Percentiles rank a stretch among this genome's conserved stretches.
These are phyloP conservation scores for Setipinna tenuifilis DNA, from an alignment of 2,797 vertebrate genomes.

Conservation along the genomic window DNA sequence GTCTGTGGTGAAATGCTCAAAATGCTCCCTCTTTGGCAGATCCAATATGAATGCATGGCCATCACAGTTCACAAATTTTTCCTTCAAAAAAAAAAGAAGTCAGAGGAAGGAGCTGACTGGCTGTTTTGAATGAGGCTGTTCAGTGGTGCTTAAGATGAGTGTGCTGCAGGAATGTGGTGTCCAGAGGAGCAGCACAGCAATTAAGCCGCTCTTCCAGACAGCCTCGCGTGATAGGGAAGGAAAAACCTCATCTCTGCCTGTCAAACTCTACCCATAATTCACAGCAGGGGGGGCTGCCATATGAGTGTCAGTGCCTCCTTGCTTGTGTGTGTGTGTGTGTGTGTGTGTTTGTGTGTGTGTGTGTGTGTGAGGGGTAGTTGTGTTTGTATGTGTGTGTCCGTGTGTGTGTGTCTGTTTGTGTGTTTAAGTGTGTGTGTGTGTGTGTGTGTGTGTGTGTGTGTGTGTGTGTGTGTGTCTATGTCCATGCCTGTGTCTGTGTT, in stretches of 20 bases:
- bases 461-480: not conserved
- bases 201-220: not conserved
- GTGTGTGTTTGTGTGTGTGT: too few species aligned
- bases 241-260: not conserved
- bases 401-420: too few species aligned
- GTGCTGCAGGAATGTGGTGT: not conserved
- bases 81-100: not conserved
- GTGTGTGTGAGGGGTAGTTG: too few species aligned
- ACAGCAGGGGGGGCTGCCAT: not conserved
- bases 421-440: too few species aligned
- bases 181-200: not conserved
- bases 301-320: not conserved
- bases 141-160: not conserved
- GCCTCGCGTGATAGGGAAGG: not conserved
- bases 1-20: not conserved
- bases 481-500: not conserved
- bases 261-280: not conserved
- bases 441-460: not conserved
- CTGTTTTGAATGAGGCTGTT: not conserved
- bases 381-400: too few species aligned
- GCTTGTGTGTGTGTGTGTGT: too few species aligned
- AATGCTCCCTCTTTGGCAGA: not conserved
- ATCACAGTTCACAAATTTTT: not conserved
- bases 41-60: not conserved
- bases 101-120: not conserved